Conservation (phyloP, 2,113 vertebrate genomes). For the Phalacrocorax brasilianus region DNA sequence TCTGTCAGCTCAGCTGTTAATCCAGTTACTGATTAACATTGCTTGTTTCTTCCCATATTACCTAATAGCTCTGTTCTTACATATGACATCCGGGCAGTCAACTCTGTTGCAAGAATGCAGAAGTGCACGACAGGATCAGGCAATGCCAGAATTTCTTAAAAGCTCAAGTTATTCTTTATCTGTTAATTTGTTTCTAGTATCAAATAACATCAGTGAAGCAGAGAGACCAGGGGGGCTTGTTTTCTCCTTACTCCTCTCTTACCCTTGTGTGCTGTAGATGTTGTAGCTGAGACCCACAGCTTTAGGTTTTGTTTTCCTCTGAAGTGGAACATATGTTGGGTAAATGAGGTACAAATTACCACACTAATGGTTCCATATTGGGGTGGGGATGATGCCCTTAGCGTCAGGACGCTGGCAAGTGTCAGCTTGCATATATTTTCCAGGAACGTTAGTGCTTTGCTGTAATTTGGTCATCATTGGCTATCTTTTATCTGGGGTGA, state of each 20-base stretch:
- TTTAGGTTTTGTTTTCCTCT: not conserved
- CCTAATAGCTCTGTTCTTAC: not conserved
- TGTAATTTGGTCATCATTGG: not conserved
- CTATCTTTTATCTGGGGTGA: not conserved
- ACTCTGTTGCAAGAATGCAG: not conserved
- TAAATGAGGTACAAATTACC: not conserved
- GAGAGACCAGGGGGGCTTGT: not conserved
- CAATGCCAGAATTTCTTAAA: not conserved
- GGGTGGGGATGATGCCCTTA: not conserved
- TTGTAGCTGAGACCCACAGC: not conserved
- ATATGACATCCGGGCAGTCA: not conserved
- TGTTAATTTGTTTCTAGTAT: not conserved
- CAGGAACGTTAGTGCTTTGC: not conserved
- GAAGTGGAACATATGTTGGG: not conserved
- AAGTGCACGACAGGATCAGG: not conserved
- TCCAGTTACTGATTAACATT: conserved; percentile 28
- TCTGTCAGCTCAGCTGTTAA: not conserved
- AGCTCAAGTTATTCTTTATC: not conserved
- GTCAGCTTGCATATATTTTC: not conserved
- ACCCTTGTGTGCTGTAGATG: not conserved
- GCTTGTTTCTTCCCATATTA: not conserved
- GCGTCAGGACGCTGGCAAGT: not conserved
- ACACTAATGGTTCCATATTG: not conserved
- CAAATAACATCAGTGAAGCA: not conserved
- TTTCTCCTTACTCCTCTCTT: not conserved